Evolutionary conservation across 2,888 invertebrate species (phyloP).

Genomic region (Galerucella nymphaeae): DNA sequence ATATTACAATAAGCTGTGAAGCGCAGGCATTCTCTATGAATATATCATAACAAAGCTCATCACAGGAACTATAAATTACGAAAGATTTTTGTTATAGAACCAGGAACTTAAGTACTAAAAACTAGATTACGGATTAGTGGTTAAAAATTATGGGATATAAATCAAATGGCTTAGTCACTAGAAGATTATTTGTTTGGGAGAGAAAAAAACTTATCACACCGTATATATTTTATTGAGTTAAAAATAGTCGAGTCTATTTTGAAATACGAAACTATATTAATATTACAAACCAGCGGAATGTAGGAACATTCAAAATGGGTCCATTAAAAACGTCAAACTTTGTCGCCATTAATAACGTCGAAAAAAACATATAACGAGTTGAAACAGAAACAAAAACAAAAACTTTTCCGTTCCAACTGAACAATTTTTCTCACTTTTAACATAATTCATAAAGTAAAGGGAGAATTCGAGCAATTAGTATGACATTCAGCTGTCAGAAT

Average conservation of each 20-base stretch:
- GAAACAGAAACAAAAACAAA: slow-evolving; percentile 47
- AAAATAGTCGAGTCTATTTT: neutral
- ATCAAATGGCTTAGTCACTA: neutral
- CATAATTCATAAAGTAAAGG: slow-evolving; percentile 56
- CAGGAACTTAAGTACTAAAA: slow-evolving; percentile 5
- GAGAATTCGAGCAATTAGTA: slow-evolving; percentile 62
- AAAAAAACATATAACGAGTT: slow-evolving; percentile 34
- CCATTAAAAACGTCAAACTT: slow-evolving; percentile 6
- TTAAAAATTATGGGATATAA: neutral
- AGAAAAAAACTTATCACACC: neutral
- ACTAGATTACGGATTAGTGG: neutral
- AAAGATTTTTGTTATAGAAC: neutral
- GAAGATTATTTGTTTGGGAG: neutral
- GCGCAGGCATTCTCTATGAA: neutral
- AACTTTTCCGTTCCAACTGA: slow-evolving; percentile 57
- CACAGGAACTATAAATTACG: neutral
- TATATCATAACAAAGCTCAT: neutral
- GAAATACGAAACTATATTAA: slow-evolving; percentile 2
- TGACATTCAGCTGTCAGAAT: slow-evolving; percentile 60
- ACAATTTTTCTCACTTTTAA: slow-evolving; percentile 54
- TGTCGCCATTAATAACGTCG: slow-evolving; percentile 35
- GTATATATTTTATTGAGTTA: neutral
- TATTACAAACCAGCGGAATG: neutral
- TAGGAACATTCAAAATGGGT: neutral
- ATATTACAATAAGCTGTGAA: neutral